Percentiles rank a stretch among this genome's conserved stretches.
Evolutionary conservation across 2,888 invertebrate species (phyloP).

Genomic region (Spialia ferax): DNA sequence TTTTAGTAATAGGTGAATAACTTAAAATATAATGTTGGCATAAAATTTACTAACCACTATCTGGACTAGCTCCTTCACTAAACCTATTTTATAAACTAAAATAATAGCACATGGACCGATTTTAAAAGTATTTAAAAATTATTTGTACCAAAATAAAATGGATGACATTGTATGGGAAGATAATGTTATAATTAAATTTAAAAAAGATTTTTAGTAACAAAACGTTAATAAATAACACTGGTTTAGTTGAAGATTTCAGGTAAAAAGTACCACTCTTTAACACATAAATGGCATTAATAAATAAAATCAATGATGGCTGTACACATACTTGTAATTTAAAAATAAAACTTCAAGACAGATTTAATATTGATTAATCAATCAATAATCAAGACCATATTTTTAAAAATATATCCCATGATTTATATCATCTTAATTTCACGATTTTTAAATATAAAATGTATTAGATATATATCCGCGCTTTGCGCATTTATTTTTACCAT

Average conservation of each 20-base stretch:
- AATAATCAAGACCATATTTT: conserved; percentile 15
- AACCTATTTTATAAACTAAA: conserved; percentile 56
- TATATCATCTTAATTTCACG: conserved; percentile 10
- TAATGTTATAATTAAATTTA: background rate
- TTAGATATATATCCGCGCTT: conserved; percentile 20
- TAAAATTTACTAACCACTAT: conserved; percentile 71
- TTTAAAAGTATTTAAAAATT: background rate
- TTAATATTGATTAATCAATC: too few relatives aligned
- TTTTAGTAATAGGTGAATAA: conserved; percentile 60
- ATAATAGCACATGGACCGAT: conserved; percentile 45
- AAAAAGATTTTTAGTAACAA: background rate
- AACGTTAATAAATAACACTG: background rate
- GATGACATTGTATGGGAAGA: background rate
- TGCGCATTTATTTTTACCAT: conserved; percentile 11
- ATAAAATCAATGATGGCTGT: background rate
- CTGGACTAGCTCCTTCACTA: conserved; percentile 82
- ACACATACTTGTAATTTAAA: background rate
- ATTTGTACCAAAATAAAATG: background rate
- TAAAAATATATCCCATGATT: conserved; percentile 12
- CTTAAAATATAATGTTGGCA: conserved; percentile 64
- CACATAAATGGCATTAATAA: background rate
- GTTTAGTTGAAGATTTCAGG: background rate
- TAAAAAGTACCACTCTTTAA: background rate
- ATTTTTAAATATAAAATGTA: background rate
- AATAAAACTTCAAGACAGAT: background rate